Evolutionary conservation across 2,113 vertebrate species (phyloP), one percentile per base, ranked within the genome.

Genomic region (Opisthocomus hoazin): DNA sequence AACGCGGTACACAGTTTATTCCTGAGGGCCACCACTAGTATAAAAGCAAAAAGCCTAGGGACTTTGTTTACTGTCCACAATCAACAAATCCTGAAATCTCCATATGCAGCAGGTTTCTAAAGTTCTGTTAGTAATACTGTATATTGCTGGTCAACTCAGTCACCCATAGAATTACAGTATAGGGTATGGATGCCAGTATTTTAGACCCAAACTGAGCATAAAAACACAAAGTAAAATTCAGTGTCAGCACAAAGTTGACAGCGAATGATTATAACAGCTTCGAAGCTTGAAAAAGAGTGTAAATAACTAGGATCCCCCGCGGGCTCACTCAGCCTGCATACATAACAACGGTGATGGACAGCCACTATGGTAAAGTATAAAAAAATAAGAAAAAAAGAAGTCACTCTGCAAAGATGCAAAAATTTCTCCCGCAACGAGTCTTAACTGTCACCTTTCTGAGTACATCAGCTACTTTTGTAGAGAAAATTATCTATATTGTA

Each of bases 161-260:
- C 97, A 98, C 97, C 97, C 97, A 96, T 94, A 97, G 97, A 98
- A 98, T 98, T 98, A 97, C 96, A 97, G 97, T 82, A 91, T 61
- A 94, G 96, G 97, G 97, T 98, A 98, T 96, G 94, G 97, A 97
- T 98, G 97, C 97, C 97, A 96, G 97, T 94, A 97, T 97, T 98
- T 98, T 96, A 98, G 97, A 97, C 97, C 98, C 98, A 98, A 98
- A 98, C 97, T 60, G 63, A 98, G 97, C 98, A 98, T 98, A 98
- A 97, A 98, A 98, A 97, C 98, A 98, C 98, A 98, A 98, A 98
- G 98, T 98, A 98, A 98, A 98, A 98, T 98, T 97, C 98, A 96
- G 97, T 98, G 98, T 98, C 98, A 98, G 98, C 98, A 98, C 98
- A 98, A 98, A 98, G 98, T 98, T 98, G 98, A 98, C 98, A 98